These are phyloP conservation scores for Lithosia quadra DNA, from an alignment of 2,888 invertebrate species.

Conservation along the genomic window DNA sequence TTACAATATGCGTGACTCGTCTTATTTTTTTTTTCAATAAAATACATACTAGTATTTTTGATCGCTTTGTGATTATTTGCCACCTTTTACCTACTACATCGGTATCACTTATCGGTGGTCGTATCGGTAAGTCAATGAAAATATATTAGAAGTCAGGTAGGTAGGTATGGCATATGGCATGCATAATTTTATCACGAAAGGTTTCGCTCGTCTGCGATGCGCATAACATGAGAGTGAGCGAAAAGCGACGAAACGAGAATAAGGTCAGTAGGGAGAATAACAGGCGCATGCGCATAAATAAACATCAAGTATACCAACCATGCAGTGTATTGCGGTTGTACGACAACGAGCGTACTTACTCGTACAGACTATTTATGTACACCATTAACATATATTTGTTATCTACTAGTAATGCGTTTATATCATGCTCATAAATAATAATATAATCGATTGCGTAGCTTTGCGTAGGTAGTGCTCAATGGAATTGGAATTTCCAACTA, in stretches of 20 bases:
- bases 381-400: neutral
- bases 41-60: too few relatives aligned
- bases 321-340: slow-evolving; percentile 26
- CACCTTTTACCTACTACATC: too few relatives aligned
- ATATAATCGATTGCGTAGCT: too few relatives aligned
- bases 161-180: neutral
- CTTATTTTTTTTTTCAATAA: too few relatives aligned
- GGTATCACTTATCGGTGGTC: too few relatives aligned
- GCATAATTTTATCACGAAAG: neutral
- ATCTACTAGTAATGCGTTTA: neutral
- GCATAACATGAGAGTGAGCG: slow-evolving; percentile 39
- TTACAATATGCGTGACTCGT: too few relatives aligned
- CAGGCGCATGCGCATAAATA: slow-evolving; percentile 31
- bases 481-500: neutral
- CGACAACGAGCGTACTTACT: slow-evolving; percentile 1
- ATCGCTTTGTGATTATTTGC: too few relatives aligned
- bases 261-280: slow-evolving; percentile 52
- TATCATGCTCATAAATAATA: neutral
- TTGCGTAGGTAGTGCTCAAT: too few relatives aligned
- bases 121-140: neutral
- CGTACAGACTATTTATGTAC: neutral
- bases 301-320: slow-evolving; percentile 32
- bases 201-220: slow-evolving; percentile 3
- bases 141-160: neutral
- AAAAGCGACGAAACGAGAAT: slow-evolving; percentile 47